Conservation (phyloP, 2,797 vertebrate species). For the Coilia nasus region DNA sequence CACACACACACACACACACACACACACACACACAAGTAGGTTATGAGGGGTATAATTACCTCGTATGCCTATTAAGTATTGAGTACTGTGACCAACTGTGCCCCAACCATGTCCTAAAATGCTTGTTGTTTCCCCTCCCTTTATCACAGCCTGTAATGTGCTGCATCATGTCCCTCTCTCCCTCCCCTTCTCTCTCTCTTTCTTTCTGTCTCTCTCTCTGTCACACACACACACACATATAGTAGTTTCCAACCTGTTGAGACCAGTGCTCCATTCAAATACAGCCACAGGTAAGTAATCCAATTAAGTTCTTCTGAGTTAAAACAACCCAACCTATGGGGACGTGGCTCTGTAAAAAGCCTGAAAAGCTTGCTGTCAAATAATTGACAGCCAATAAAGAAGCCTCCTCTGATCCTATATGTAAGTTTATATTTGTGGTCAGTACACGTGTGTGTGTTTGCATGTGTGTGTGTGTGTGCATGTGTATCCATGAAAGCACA, state of each 20-base stretch:
- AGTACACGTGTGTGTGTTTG: neutral
- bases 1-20: conserved; percentile 53
- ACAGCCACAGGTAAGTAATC: conserved; percentile 18
- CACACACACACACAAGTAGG: conserved; percentile 18
- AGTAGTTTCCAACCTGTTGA: neutral
- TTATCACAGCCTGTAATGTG: neutral
- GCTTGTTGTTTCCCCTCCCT: neutral
- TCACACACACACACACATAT: neutral
- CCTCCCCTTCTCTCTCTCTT: too few relatives aligned
- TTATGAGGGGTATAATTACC: neutral
- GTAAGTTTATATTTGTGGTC: neutral
- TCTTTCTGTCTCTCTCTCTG: too few relatives aligned
- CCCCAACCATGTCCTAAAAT: neutral
- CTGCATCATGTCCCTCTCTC: neutral
- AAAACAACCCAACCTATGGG: neutral
- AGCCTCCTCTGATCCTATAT: neutral
- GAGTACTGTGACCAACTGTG: conserved; percentile 8
- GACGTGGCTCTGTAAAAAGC: neutral
- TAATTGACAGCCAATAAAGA: neutral
- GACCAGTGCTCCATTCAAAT: conserved; percentile 3
- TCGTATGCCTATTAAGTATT: neutral
- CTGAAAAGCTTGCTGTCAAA: neutral
- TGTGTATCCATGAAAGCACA: neutral
- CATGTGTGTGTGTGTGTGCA: neutral
- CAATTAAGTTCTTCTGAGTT: conserved; percentile 19